phyloP scores from a whole-genome alignment of 2,888 invertebrate genomes.

The Ochropleura leucogaster region DNA sequence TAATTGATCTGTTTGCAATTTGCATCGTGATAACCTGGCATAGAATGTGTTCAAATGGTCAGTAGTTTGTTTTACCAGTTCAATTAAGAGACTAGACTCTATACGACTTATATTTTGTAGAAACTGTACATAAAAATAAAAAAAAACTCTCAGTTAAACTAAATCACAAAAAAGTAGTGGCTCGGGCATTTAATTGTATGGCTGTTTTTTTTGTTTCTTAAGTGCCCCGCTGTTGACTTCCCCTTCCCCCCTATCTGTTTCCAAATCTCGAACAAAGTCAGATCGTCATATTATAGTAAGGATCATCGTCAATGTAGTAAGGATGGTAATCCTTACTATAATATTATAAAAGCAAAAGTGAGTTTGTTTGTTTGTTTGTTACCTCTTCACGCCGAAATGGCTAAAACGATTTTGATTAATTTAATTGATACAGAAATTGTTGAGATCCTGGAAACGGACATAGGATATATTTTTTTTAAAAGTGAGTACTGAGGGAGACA shows the following conservation, averaged over 20 bases:
- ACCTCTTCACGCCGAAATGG: too few species aligned
- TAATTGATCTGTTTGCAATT: background rate
- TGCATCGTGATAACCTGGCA: background rate
- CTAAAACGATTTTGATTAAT: too few species aligned
- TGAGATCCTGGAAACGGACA: too few species aligned
- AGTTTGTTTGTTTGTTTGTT: too few species aligned
- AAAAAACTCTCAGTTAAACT: background rate
- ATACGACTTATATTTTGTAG: background rate
- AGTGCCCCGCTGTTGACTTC: background rate
- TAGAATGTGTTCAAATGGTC: background rate
- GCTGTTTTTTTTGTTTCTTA: background rate
- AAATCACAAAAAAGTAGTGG: background rate
- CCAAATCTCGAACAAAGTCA: background rate
- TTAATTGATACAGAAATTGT: too few species aligned
- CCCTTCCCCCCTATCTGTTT: background rate
- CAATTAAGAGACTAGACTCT: too few species aligned
- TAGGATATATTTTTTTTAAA: too few species aligned
- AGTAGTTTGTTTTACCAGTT: background rate
- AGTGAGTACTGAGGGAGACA: too few species aligned
- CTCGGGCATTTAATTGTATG: background rate
- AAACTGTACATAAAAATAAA: background rate
- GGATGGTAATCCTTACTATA: too few species aligned
- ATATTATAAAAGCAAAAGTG: too few species aligned
- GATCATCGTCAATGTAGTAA: too few species aligned
- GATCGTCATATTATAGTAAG: too few species aligned